Conservation (phyloP, 2,888 invertebrate species). For the Polylopha cassiicola region DNA sequence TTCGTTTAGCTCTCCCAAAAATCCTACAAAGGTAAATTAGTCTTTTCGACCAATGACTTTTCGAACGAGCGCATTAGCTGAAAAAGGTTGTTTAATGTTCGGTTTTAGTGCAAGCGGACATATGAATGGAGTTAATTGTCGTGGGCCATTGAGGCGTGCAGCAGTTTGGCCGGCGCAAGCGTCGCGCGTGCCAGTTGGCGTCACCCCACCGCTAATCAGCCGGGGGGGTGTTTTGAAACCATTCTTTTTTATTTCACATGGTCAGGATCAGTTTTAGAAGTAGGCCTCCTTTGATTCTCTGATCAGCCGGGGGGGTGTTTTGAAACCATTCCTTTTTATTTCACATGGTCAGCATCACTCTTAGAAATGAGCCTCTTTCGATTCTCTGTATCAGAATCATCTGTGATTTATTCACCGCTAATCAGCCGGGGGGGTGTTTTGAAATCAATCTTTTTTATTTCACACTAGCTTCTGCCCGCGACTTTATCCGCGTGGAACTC, state of each 20-base stretch:
- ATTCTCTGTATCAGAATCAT: too few relatives aligned
- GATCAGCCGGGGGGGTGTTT: too few relatives aligned
- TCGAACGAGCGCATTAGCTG: constrained; percentile 49
- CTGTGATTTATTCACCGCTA: too few relatives aligned
- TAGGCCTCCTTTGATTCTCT: too few relatives aligned
- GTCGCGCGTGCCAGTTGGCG: constrained; percentile 65
- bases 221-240: constrained; percentile 40
- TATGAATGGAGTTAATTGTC: constrained; percentile 73
- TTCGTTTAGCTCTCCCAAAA: too few relatives aligned
- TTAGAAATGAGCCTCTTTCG: too few relatives aligned
- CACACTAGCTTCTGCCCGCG: too few relatives aligned
- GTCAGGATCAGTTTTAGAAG: constrained; percentile 1
- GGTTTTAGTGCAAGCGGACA: constrained; percentile 47
- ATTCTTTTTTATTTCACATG: constrained; percentile 12
- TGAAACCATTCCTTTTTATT: too few relatives aligned
- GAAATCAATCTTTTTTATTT: constrained; percentile 25
- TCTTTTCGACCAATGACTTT: constrained; percentile 38
- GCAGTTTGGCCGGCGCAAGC: constrained; percentile 56
- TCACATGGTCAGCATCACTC: too few relatives aligned
- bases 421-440: constrained; percentile 51
- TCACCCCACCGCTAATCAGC: constrained; percentile 53
- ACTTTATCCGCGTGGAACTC: too few relatives aligned
- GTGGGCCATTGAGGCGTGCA: constrained; percentile 63
- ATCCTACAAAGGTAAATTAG: too few relatives aligned
- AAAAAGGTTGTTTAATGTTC: constrained; percentile 50